These are phyloP conservation scores for Lasiommata megera DNA, from an alignment of 2,888 invertebrate genomes.

Conservation along the genomic window DNA sequence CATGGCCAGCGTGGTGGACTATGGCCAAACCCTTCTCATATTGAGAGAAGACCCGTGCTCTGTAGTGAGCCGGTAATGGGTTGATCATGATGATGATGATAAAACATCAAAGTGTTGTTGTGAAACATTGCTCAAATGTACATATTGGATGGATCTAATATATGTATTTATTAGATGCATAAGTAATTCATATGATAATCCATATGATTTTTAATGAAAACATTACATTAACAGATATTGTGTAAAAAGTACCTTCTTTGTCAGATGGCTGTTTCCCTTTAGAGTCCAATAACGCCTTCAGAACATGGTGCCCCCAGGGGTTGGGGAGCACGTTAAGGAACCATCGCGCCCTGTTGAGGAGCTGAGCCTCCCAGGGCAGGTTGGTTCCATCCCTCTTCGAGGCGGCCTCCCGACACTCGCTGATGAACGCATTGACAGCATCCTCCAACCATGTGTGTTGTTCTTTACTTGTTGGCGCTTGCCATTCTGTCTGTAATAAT, in stretches of 20 bases:
- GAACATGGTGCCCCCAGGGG: constrained; percentile 80
- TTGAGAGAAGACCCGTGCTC: too few species aligned
- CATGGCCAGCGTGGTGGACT: too few species aligned
- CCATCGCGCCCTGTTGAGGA: constrained; percentile 81
- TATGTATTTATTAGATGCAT: too few species aligned
- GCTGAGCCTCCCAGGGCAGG: constrained; percentile 54
- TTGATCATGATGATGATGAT: too few species aligned
- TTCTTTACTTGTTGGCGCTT: constrained; percentile 51
- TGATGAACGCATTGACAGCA: constrained; percentile 58
- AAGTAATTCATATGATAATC: too few species aligned
- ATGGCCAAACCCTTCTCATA: too few species aligned
- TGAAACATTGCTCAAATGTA: too few species aligned
- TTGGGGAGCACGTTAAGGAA: constrained; percentile 72
- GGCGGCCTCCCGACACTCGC: constrained; percentile 56
- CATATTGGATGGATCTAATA: too few species aligned
- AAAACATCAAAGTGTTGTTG: too few species aligned
- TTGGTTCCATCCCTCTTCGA: constrained; percentile 54
- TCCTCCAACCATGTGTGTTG: constrained; percentile 51
- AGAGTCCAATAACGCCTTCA: constrained; percentile 78
- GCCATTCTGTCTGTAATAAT: constrained; percentile 65
- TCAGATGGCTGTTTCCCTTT: constrained; percentile 71
- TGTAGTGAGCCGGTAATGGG: too few species aligned
- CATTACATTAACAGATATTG: too few species aligned
- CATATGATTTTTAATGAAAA: too few species aligned
- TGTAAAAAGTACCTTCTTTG: constrained; percentile 46